Evolutionary conservation across 2,888 invertebrate genomes (phyloP).

Genomic region (Pelosia muscerda): DNA sequence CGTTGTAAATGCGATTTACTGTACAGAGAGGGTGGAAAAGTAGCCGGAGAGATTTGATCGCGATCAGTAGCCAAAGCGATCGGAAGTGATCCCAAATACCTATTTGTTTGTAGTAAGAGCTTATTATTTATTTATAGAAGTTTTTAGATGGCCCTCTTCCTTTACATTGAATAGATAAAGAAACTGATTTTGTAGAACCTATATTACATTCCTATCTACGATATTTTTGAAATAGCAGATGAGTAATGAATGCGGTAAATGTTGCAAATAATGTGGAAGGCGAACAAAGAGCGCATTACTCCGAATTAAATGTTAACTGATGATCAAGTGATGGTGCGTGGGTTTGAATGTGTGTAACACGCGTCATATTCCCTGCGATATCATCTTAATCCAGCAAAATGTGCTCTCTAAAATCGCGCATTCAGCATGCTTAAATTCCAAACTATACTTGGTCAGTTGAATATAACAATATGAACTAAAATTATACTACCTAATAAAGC

Average conservation of each 20-base stretch:
- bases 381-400: constrained; percentile 78
- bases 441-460: background rate
- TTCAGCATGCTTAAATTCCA: background rate
- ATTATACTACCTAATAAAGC: no score
- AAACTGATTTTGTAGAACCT: background rate
- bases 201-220: background rate
- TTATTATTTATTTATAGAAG: constrained; percentile 42
- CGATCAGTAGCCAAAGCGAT: constrained; percentile 78
- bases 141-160: constrained; percentile 27
- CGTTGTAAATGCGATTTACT: constrained; percentile 87
- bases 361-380: constrained; percentile 75
- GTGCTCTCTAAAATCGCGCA: constrained; percentile 50
- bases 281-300: constrained; percentile 75
- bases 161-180: constrained; percentile 12
- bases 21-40: constrained; percentile 83
- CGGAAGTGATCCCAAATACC: constrained; percentile 68
- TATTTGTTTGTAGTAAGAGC: constrained; percentile 44
- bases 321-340: constrained; percentile 60
- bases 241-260: constrained; percentile 15
- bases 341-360: constrained; percentile 54
- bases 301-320: constrained; percentile 75
- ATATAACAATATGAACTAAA: background rate
- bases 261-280: constrained; percentile 35
- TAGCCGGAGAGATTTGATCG: constrained; percentile 77
- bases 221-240: background rate